Evolutionary conservation across 1,140 invertebrate genomes (phyloP), one percentile per base, ranked within the genome.

Genomic region (Drosophila burlai): DNA sequence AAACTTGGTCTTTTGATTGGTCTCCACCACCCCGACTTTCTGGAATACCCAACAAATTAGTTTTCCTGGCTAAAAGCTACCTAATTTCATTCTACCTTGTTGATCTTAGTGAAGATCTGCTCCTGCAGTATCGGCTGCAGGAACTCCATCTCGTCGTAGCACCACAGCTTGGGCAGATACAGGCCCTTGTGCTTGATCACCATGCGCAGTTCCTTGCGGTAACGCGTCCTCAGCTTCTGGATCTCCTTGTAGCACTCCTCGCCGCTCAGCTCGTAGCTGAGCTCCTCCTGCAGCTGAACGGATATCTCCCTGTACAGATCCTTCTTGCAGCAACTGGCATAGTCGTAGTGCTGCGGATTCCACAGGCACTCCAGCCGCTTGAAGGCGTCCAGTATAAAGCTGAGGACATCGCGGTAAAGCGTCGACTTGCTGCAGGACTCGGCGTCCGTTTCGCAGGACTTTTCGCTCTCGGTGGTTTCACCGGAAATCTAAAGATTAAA

Each of bases 111-210:
- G 18, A 75, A 86, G 49, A 92, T 83, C 42, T 92, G 91, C 13
- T 92, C 78, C 8, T 92, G 86, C 8, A 92, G 47, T 54, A 92
- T 91, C 9, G 81, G 75, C 1, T 86, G 83, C 18, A 92, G 57
- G 31, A 92, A 92, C 34, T 92, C 91, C 52, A 92, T 81, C 47
- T 92, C 79, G 54, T 92, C 91, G 46, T 89, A 92, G 50, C 91
- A 92, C 91, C 91, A 92, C 6, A 92, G 68, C 54, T 92, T 92
- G 15, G 91, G 91, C 57, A 92, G 40, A 38, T 92, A 92, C 47
- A 92, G 55, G 2, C 91, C 91, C 55, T 92, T 92, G 50, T 86
- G 83, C 50, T 91, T 92, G 61, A 91, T 84, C 4, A 92, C 81
- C 72, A 89, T 81, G 29, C 83, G 78, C 18, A 92, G 76, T 43